phyloP scores from a whole-genome alignment of 2,113 vertebrate genomes.

The Malurus elegans region DNA sequence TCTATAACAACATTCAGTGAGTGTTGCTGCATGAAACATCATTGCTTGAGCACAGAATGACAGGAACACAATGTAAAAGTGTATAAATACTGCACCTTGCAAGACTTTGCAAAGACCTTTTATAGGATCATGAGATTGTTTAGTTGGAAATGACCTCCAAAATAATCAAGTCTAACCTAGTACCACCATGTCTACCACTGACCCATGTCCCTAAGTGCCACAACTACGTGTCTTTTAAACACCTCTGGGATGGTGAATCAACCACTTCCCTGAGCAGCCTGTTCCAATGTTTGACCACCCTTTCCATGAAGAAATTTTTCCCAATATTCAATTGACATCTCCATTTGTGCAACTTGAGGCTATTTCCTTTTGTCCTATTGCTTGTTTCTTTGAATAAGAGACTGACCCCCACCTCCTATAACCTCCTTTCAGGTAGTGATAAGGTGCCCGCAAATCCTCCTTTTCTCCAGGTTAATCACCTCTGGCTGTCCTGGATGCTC shows the following conservation, averaged over 20 bases:
- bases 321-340: background rate
- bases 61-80: background rate
- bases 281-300: background rate
- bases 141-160: background rate
- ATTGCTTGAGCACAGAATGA: background rate
- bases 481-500: no score
- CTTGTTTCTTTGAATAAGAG: background rate
- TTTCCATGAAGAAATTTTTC: background rate
- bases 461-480: background rate
- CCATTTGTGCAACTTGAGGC: background rate
- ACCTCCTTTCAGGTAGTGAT: background rate
- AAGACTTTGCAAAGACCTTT: background rate
- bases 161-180: background rate
- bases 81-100: background rate
- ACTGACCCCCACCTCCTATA: fast-evolving
- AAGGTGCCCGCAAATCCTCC: background rate
- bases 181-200: fast-evolving
- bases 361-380: background rate
- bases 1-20: background rate
- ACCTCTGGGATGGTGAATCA: background rate
- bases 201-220: background rate
- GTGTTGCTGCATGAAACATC: background rate
- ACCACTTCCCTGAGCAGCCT: background rate
- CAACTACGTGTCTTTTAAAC: background rate
- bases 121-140: background rate